Base-by-base conservation (phyloP, 2,113 vertebrate genomes). In the Rhea pennata region DNA sequence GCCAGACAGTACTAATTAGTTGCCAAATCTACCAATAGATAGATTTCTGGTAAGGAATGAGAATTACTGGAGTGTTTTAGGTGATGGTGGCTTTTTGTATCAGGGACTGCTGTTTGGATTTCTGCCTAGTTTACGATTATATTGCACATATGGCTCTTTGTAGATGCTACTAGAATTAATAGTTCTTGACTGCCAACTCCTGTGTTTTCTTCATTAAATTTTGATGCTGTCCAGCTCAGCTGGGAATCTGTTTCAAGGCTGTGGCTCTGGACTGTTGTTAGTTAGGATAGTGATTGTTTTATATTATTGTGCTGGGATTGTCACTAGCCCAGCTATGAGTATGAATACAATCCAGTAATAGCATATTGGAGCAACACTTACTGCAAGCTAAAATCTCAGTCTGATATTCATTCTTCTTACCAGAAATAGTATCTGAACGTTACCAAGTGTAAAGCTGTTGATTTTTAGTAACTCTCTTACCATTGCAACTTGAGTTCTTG, bases 391-490 rank as follows among this genome's bases (percentile, higher is more conserved):
- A 76, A 72, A 75, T 16, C n/a, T 76, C 7, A 3, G 9, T 29
- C 15, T 78, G 72, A 65, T 56, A n/a, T 10, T 81, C 14, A 2
- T 19, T 15, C 19, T 14, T 71, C 76, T 72, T 53, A 71, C 69
- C 69, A 93, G 85, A 90, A 96, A 83, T 22, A 78, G 15, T 29
- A 56, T 36, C 39, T 87, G 54, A 67, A 46, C 72, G 11, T 48
- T n/a, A 53, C 48, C 19, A 50, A 72, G 39, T 56, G 33, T 36
- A 56, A 86, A 73, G n/a, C 20, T n/a, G 51, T 33, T n/a, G 21
- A 29, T 51, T 10, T 42, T 31, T 46, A 14, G 0, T 50, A 26
- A 24, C 46, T 56, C 36, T 67, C 98, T 98, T 98, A 99, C 99
- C 98, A 75, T 84, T 88, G 92, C 40, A 29, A 97, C 29, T 46